Evolutionary conservation across 2,797 vertebrate genomes (phyloP).

Genomic region (Darevskia mixta): DNA sequence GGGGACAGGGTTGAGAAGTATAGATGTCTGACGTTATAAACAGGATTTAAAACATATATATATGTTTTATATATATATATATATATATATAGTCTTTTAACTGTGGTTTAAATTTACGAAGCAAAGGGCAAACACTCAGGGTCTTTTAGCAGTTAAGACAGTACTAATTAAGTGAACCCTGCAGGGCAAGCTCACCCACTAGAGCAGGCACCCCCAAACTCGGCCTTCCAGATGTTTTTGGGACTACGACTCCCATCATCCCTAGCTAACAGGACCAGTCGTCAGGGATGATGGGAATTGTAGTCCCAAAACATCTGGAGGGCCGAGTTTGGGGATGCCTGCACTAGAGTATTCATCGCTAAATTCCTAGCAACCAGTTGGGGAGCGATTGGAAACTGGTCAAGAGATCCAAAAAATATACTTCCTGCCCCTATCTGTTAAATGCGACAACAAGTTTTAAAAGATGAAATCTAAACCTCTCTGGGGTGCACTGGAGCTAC

Average conservation of each 20-base stretch:
- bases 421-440: neutral
- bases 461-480: neutral
- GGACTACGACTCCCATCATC: too few species aligned
- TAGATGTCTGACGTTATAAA: neutral
- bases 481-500: too few species aligned
- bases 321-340: too few species aligned
- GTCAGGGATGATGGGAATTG: too few species aligned
- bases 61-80: too few species aligned
- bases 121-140: neutral
- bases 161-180: neutral
- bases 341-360: neutral
- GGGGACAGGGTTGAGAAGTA: neutral
- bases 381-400: neutral
- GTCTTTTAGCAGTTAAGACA: neutral
- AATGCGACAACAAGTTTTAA: neutral
- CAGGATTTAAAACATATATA: neutral
- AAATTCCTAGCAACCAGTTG: neutral
- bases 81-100: neutral
- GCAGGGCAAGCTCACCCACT: neutral
- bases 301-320: too few species aligned
- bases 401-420: neutral
- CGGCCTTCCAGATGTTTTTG: too few species aligned
- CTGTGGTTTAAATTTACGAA: neutral
- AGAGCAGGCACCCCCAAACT: neutral
- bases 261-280: too few species aligned